phyloP scores from a whole-genome alignment of 2,888 invertebrate species.

The Eristalis arbustorum region DNA sequence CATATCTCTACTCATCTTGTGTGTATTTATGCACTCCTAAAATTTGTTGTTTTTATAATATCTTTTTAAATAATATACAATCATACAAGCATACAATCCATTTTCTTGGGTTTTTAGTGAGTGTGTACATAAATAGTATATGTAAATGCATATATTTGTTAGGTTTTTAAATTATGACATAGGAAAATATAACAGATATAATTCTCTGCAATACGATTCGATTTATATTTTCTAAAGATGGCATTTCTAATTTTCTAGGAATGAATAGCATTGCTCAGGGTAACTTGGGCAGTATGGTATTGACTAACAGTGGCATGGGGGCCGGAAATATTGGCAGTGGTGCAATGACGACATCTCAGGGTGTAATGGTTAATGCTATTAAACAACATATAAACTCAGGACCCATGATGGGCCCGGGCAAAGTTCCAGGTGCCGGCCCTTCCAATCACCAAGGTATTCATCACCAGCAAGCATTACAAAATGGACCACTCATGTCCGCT shows the following conservation, averaged over 20 bases:
- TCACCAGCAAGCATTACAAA: constrained; percentile 86
- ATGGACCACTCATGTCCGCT: constrained; percentile 86
- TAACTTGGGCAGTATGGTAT: constrained; percentile 87
- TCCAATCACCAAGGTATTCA: constrained; percentile 78
- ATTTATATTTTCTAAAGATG: not conserved
- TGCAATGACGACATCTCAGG: constrained; percentile 83
- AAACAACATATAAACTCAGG: constrained; percentile 86
- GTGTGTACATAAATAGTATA: no score
- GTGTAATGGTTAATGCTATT: constrained; percentile 87
- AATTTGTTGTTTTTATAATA: no score
- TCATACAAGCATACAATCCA: no score
- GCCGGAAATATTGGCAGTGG: constrained; percentile 81
- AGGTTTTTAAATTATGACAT: no score
- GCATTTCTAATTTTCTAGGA: constrained; percentile 78
- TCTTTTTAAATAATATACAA: no score
- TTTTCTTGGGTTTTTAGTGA: no score
- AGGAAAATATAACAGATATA: no score
- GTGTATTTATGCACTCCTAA: no score
- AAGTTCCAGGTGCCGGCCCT: constrained; percentile 72
- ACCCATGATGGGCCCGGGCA: constrained; percentile 78
- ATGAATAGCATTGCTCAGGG: constrained; percentile 84
- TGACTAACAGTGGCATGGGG: constrained; percentile 88
- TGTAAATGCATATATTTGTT: no score
- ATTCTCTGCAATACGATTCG: not conserved
- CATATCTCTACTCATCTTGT: no score